A percentile compares a stretch with the other conserved stretches of the same genome.
Evolutionary conservation across 2,113 vertebrate genomes (phyloP).

Genomic region (Eidolon helvum): DNA sequence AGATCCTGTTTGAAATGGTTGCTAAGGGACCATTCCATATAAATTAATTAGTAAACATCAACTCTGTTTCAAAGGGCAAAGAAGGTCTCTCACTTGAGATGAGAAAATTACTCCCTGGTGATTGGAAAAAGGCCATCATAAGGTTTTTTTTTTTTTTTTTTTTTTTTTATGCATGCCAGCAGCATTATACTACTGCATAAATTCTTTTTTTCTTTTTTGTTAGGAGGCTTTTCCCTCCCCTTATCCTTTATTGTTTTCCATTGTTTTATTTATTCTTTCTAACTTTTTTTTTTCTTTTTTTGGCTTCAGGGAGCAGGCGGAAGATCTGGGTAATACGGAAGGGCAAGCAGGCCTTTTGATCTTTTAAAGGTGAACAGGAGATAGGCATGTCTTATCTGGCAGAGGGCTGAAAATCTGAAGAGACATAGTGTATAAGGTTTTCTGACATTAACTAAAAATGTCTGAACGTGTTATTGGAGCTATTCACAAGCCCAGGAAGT

Average conservation of each 20-base stretch:
- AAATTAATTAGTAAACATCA: slow-evolving; percentile 68
- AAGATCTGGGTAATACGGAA: not conserved
- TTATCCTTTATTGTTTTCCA: not conserved
- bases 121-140: not conserved
- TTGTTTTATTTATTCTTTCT: not conserved
- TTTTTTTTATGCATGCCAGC: not conserved
- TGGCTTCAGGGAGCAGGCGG: not conserved
- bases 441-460: not conserved
- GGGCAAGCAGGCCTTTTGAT: not conserved
- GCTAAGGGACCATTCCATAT: slow-evolving; percentile 52
- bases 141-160: not conserved
- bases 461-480: not conserved
- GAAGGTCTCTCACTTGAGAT: slow-evolving; percentile 6
- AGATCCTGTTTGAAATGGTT: slow-evolving; percentile 29
- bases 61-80: slow-evolving; percentile 58
- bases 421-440: not conserved
- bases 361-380: not conserved
- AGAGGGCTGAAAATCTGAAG: not conserved
- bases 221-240: not conserved
- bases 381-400: not conserved
- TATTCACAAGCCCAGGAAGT: not conserved
- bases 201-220: not conserved
- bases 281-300: not conserved
- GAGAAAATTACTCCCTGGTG: not conserved
- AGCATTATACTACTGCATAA: too few species aligned